Percentiles rank a stretch among this genome's conserved stretches.
phyloP scores from a whole-genome alignment of 92 coral and sea anemone genomes.

The Parazoanthus swiftii region DNA sequence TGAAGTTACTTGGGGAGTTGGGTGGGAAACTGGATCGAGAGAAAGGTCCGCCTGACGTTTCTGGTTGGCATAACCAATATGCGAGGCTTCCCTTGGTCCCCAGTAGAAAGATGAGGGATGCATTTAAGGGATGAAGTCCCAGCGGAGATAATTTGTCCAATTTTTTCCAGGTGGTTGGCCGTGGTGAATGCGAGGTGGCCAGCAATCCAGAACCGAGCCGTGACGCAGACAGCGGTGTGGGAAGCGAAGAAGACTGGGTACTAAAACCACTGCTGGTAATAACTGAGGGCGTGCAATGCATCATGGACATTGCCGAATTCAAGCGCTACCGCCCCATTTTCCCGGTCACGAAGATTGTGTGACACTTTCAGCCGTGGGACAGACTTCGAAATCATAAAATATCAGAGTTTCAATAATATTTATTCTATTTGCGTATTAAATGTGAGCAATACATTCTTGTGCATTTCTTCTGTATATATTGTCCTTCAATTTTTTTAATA shows the following conservation, averaged over 20 bases:
- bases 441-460: neutral
- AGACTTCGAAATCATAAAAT: neutral
- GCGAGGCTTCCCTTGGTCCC: neutral
- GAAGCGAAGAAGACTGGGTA: conserved; percentile 68
- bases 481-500: too few relatives aligned
- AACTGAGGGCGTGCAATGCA: conserved; percentile 50
- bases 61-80: too few relatives aligned
- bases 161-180: conserved; percentile 68
- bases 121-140: neutral
- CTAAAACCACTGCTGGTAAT: conserved; percentile 61
- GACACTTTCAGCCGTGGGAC: neutral
- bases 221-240: conserved; percentile 71
- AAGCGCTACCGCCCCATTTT: conserved; percentile 72
- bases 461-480: neutral
- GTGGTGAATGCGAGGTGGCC: conserved; percentile 59
- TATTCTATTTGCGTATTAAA: neutral
- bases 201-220: conserved; percentile 33
- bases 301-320: conserved; percentile 68
- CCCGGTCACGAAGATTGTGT: conserved; percentile 71
- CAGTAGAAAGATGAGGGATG: neutral
- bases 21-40: too few relatives aligned
- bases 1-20: too few relatives aligned
- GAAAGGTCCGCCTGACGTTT: too few relatives aligned
- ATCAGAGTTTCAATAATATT: neutral
- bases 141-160: neutral